phyloP scores from a whole-genome alignment of 2,113 vertebrate genomes.

The Aptenodytes forsteri region DNA sequence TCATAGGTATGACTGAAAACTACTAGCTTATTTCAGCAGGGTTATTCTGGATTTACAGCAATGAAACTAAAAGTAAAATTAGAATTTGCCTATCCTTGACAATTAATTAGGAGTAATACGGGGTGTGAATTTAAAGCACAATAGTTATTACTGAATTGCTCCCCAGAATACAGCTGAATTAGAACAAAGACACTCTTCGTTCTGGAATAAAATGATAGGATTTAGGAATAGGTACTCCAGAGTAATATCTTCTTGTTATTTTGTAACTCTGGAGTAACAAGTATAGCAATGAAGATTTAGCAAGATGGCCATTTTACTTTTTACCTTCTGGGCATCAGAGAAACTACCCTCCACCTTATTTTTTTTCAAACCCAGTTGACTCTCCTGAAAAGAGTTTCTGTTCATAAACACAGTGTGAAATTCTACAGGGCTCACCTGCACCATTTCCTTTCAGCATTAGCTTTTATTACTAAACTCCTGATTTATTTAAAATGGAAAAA shows the following conservation, averaged over 20 bases:
- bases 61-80: neutral
- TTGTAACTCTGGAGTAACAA: neutral
- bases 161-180: neutral
- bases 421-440: neutral
- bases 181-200: neutral
- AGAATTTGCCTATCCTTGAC: neutral
- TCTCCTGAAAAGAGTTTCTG: neutral
- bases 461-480: neutral
- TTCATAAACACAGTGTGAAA: neutral
- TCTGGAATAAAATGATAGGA: neutral
- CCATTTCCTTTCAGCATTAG: conserved; percentile 1
- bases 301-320: neutral
- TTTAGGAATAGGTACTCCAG: neutral
- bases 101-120: neutral
- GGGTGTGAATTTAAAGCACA: neutral
- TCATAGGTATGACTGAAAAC: neutral
- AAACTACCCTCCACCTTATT: neutral
- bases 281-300: neutral
- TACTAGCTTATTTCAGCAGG: neutral
- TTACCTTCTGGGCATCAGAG: neutral
- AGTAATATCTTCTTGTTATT: neutral
- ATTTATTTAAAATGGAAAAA: neutral
- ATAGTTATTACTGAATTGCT: neutral
- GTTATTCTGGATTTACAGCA: neutral
- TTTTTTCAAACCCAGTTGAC: neutral